phyloP scores from a whole-genome alignment of 2,113 vertebrate species.

The Saiga tatarica region DNA sequence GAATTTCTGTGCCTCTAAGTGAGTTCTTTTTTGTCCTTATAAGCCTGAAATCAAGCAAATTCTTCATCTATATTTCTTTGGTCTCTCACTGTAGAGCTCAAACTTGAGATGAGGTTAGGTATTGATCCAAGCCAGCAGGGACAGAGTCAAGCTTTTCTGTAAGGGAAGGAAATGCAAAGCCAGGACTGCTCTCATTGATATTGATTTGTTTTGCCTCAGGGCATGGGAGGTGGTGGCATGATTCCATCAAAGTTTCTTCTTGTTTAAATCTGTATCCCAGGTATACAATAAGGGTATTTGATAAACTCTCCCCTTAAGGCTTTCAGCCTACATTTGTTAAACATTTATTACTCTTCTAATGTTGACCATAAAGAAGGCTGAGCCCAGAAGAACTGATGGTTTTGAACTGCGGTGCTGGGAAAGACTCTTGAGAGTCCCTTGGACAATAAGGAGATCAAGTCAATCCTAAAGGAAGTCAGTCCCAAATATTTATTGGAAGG shows the following conservation, averaged over 20 bases:
- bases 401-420: not conserved
- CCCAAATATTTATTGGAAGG: not conserved
- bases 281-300: not conserved
- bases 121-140: not conserved
- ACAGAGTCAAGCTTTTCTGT: not conserved
- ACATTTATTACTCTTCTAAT: not conserved
- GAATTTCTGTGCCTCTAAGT: not conserved
- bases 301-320: not conserved
- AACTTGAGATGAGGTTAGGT: not conserved
- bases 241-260: not conserved
- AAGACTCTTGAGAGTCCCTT: not conserved
- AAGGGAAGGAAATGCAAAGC: not conserved
- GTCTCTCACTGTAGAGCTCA: not conserved
- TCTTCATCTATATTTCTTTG: not conserved
- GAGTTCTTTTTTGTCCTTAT: not conserved
- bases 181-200: not conserved
- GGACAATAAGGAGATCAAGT: not conserved
- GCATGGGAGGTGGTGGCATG: too few species aligned
- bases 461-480: not conserved
- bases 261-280: not conserved
- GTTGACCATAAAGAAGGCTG: not conserved
- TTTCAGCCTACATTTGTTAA: not conserved
- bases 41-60: conserved; percentile 13
- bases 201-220: not conserved
- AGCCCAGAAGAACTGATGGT: not conserved